Evolutionary conservation across 2,888 invertebrate species (phyloP).

Genomic region (Elysia crispata): DNA sequence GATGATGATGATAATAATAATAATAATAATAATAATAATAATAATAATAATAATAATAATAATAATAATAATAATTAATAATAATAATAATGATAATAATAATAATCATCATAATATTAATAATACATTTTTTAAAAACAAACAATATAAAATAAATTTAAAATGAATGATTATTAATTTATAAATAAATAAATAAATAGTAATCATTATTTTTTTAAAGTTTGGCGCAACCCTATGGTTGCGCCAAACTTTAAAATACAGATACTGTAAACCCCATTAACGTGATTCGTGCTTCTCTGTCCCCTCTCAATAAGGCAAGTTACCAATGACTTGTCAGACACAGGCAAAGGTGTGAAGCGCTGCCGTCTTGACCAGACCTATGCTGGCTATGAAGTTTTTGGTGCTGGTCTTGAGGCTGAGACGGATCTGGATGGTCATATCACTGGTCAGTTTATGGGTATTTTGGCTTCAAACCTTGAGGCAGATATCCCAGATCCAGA

Average conservation of each 20-base stretch:
- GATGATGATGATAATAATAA: not conserved
- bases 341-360: slow-evolving; percentile 43
- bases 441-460: slow-evolving; percentile 1
- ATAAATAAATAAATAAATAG: too few species aligned
- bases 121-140: too few species aligned
- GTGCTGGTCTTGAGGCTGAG: slow-evolving; percentile 39
- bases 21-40: too few species aligned
- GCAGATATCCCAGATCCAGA: slow-evolving; percentile 24
- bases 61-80: not conserved
- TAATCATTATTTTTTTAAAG: too few species aligned
- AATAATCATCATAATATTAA: too few species aligned
- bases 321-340: not conserved
- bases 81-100: too few species aligned
- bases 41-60: too few species aligned
- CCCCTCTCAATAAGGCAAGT: not conserved
- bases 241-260: not conserved
- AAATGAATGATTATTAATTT: not conserved
- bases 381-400: slow-evolving; percentile 43
- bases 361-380: slow-evolving; percentile 39
- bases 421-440: slow-evolving; percentile 7
- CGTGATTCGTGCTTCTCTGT: not conserved
- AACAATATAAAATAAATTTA: too few species aligned
- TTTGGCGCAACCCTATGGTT: too few species aligned
- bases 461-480: not conserved
- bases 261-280: not conserved